Evolutionary conservation across 2,888 invertebrate genomes (phyloP), one percentile per base, ranked within the genome.

Genomic region (Lasioglossum marginatum): DNA sequence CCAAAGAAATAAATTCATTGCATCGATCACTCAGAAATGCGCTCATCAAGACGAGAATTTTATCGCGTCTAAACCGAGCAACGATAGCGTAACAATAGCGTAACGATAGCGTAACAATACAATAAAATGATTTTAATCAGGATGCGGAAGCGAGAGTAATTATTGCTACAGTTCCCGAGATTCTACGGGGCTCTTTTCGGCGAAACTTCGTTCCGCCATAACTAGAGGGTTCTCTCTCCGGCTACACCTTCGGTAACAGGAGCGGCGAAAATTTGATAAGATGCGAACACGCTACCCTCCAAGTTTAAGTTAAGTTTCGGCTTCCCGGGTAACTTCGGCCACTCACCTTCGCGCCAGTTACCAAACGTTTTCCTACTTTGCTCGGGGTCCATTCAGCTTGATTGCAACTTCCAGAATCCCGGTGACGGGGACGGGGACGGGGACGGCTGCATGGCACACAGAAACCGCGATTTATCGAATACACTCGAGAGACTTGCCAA

Each of bases 211-310:
- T 40, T 37, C 63, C 68, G 34, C 57, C 43, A 37, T 37, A 57
- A 37, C 48, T 8, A 27, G 52, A 23, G 16, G 40, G 34, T 5
- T 27, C 10, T 19, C 8, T 52, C 23, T n/a, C 1, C 37, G 48
- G 5, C 45, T 4, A n/a, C 5, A 19, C 48, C 23, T 16, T 27
- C 23, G 27, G 10, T 34, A 74, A n/a, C 57, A 31, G 31, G 27
- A 82, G 60, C 23, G 31, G 52, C 57, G 82, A 71, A 70, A 80
- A 79, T 82, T 82, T 68, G 70, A 80, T 82, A 71, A 82, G 75
- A 82, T 70, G 60, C 68, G 74, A 74, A 79, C 74, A 79, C 70
- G 57, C 34, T n/a, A 31, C 34, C 71, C 27, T 0, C 4, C n/a
- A 16, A 83, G 27, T 60, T 60, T 27, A 27, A 31, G 60, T 60